Conservation (phyloP, 2,797 vertebrate species). For the Eurystomus glaucurus region DNA sequence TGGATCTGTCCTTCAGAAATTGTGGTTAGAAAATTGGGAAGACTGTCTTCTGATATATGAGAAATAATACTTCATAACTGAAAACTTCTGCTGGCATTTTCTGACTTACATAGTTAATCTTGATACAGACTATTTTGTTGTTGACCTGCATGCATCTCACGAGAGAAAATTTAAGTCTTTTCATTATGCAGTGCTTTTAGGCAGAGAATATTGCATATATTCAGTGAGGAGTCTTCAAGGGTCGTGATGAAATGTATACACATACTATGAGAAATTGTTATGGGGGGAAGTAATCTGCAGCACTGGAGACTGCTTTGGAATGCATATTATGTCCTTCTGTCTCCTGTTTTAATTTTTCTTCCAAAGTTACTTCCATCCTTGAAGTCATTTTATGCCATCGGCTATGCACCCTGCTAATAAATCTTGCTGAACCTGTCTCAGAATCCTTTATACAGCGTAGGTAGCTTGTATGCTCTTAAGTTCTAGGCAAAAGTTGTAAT, state of each 20-base stretch:
- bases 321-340: not conserved
- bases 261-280: not conserved
- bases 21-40: not conserved
- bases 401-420: not conserved
- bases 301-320: not conserved
- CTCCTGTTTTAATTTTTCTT: not conserved
- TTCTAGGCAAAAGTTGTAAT: not conserved
- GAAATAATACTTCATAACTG: not conserved
- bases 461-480: not conserved
- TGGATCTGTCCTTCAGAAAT: not conserved
- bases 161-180: not conserved
- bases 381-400: no score
- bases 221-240: not conserved
- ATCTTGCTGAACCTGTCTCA: not conserved
- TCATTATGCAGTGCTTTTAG: not conserved
- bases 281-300: accelerated
- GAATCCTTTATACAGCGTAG: not conserved
- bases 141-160: not conserved
- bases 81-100: not conserved
- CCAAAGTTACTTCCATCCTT: not conserved
- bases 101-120: not conserved
- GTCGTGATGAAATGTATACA: not conserved
- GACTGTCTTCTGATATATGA: not conserved
- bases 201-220: not conserved
- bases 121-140: not conserved